Percentiles rank a stretch among this genome's conserved stretches.
Conservation (phyloP, 2,797 vertebrate species). For the Hylomyscus alleni region DNA sequence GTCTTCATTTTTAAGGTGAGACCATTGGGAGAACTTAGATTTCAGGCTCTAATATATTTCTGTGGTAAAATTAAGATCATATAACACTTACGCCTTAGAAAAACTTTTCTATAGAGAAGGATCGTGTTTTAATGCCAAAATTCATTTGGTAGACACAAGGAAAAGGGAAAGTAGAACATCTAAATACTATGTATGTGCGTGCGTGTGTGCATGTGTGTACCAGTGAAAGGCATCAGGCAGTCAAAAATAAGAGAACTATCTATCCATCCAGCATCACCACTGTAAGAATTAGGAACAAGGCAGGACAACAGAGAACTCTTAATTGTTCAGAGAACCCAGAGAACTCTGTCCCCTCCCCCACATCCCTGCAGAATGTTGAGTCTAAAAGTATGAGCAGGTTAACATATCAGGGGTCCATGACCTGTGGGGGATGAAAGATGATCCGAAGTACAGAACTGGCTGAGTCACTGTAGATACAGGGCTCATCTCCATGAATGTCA, state of each 20-base stretch:
- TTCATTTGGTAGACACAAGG: background rate
- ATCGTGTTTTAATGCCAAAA: constrained; percentile 36
- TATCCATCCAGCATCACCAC: background rate
- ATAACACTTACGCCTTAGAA: constrained; percentile 37
- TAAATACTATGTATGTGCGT: background rate
- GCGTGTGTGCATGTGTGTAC: fast-evolving
- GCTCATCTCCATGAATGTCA: background rate
- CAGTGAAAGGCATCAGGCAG: background rate
- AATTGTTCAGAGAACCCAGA: constrained; percentile 23
- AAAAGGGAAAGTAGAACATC: background rate
- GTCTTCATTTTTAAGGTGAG: constrained; percentile 36
- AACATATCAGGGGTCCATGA: constrained; percentile 54
- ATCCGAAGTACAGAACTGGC: background rate
- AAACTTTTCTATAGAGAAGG: constrained; percentile 27
- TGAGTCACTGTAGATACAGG: background rate
- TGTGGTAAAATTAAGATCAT: constrained; percentile 2
- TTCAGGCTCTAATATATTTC: background rate
- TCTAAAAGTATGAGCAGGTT: constrained; percentile 67
- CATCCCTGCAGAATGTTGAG: constrained; percentile 68
- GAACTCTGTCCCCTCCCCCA: constrained; percentile 51
- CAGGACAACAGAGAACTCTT: constrained; percentile 45
- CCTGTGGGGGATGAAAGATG: background rate
- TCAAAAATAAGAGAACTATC: constrained; percentile 28
- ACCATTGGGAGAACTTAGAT: constrained; percentile 39
- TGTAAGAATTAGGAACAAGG: background rate